A percentile compares a stretch with the other conserved stretches of the same genome.
These are phyloP conservation scores for Scolopax mira DNA, from an alignment of 2,113 vertebrate genomes.

Conservation along the genomic window DNA sequence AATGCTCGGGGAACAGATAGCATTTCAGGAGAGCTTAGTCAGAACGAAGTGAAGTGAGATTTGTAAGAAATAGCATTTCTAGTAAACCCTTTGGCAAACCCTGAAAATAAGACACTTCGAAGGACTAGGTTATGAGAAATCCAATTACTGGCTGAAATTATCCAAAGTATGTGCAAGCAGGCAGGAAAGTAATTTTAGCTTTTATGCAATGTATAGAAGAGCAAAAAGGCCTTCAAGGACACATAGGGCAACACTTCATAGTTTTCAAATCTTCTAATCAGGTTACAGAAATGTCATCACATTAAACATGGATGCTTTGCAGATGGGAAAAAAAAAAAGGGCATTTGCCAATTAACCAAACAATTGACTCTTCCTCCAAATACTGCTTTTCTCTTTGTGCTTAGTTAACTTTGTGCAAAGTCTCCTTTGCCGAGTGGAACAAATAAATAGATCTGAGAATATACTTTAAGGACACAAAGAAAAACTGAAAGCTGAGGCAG, in stretches of 20 bases:
- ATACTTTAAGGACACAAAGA: background rate
- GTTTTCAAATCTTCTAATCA: background rate
- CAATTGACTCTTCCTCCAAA: background rate
- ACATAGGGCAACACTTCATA: background rate
- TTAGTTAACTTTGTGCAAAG: background rate
- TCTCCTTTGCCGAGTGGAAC: background rate
- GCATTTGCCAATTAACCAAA: background rate
- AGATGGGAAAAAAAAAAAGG: accelerated
- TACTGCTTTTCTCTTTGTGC: background rate
- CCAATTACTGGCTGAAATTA: constrained; percentile 5
- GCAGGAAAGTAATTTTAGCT: background rate
- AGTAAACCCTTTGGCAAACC: background rate
- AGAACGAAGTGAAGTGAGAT: background rate
- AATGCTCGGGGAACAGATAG: constrained; percentile 32
- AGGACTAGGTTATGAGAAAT: background rate
- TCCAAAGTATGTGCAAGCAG: background rate
- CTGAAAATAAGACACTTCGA: background rate
- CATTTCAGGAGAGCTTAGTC: constrained; percentile 29
- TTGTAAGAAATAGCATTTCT: constrained; percentile 10
- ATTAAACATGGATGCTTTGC: background rate
- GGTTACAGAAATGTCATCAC: background rate
- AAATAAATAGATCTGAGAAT: background rate
- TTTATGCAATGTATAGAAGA: background rate
- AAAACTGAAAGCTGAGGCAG: background rate
- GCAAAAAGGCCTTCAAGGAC: background rate